Conservation (phyloP, 2,888 invertebrate species). For the Drosophila flavopinicola region DNA sequence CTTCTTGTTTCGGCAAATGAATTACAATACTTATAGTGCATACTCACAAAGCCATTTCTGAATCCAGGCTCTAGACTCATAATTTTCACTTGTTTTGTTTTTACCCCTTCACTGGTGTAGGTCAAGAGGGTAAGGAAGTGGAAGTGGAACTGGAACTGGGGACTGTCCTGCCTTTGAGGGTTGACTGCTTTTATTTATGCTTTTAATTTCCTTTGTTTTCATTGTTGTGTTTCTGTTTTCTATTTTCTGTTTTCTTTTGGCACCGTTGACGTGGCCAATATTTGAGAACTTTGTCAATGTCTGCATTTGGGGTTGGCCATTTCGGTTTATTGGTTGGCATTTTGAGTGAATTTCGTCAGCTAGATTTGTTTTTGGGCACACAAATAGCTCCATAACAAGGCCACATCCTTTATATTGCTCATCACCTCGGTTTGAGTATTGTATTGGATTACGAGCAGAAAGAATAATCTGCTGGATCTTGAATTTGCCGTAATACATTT, state of each 20-base stretch:
- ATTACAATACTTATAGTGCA: conserved; percentile 67
- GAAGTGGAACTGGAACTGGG: neutral
- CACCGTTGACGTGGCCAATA: conserved; percentile 61
- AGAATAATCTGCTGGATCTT: neutral
- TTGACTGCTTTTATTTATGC: conserved; percentile 69
- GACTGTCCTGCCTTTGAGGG: conserved; percentile 23
- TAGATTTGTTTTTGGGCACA: conserved; percentile 37
- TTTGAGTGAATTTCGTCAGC: conserved; percentile 46
- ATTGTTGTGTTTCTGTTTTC: conserved; percentile 28
- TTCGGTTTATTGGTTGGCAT: conserved; percentile 61
- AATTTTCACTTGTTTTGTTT: conserved; percentile 59
- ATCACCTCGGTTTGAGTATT: conserved; percentile 14
- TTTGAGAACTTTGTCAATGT: conserved; percentile 76
- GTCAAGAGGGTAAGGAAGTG: conserved; percentile 12
- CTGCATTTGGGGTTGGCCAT: conserved; percentile 54
- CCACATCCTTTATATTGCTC: conserved; percentile 28
- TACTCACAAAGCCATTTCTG: conserved; percentile 50
- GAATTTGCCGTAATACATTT: neutral
- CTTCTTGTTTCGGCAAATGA: conserved; percentile 56
- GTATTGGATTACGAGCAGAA: neutral
- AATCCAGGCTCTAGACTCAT: conserved; percentile 57
- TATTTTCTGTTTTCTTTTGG: conserved; percentile 18
- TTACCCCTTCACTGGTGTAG: conserved; percentile 23
- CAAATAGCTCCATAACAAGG: conserved; percentile 32
- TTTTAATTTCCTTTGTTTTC: conserved; percentile 77